These are phyloP conservation scores for Patagioenas fasciata DNA, from an alignment of 2,113 vertebrate species.

Conservation along the genomic window DNA sequence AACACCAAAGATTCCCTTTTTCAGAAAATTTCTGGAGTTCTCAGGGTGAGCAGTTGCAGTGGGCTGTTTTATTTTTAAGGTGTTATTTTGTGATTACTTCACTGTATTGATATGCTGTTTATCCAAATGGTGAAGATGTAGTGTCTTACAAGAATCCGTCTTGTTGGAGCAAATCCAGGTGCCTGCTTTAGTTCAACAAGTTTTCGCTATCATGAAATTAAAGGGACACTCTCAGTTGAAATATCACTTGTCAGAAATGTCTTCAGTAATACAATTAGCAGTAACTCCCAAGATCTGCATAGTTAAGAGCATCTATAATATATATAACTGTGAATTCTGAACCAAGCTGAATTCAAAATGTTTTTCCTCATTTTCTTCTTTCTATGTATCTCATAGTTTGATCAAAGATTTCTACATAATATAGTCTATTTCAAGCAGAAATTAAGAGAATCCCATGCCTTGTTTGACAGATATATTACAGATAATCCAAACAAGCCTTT, in stretches of 20 bases:
- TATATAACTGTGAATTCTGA: neutral
- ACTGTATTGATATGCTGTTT: slow-evolving; percentile 38
- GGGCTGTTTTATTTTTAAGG: slow-evolving; percentile 29
- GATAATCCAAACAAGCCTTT: neutral
- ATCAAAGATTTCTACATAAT: neutral
- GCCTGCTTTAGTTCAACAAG: slow-evolving; percentile 55
- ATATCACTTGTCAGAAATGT: neutral
- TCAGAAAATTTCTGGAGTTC: neutral
- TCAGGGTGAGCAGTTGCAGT: neutral
- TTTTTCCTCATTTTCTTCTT: neutral
- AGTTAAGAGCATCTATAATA: neutral
- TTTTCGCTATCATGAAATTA: slow-evolving; percentile 18
- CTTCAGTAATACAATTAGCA: neutral
- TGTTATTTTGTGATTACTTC: slow-evolving; percentile 43
- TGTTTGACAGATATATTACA: neutral
- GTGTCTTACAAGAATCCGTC: neutral
- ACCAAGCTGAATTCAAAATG: neutral
- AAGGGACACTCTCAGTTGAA: slow-evolving; percentile 3
- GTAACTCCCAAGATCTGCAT: neutral
- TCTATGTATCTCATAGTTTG: neutral
- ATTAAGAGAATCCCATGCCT: neutral
- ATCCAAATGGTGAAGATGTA: slow-evolving; percentile 3
- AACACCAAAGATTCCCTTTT: neutral
- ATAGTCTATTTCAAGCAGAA: neutral
- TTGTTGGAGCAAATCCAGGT: slow-evolving; percentile 21